These are phyloP conservation scores for Stegastes partitus DNA, from an alignment of 2,113 vertebrate species.

Conservation along the genomic window DNA sequence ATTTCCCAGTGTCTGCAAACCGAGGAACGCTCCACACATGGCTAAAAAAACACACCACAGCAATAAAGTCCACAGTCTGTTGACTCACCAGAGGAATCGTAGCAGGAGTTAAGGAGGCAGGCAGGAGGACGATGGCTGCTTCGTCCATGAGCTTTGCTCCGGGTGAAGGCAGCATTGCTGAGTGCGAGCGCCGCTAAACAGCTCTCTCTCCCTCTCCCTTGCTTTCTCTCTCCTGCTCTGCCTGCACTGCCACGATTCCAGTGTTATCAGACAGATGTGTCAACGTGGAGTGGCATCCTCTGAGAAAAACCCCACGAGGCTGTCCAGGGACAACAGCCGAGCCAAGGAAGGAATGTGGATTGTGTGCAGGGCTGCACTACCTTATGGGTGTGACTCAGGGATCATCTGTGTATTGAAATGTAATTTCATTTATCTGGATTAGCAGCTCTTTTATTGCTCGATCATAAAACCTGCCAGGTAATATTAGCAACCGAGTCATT, in stretches of 20 bases:
- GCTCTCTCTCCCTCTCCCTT: constrained; percentile 30
- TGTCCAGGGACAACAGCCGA: not conserved
- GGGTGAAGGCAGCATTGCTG: constrained; percentile 45
- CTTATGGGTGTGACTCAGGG: not conserved
- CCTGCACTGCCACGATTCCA: constrained; percentile 33
- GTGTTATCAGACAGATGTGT: constrained; percentile 32
- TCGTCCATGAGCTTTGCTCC: constrained; percentile 47
- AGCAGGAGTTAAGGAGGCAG: constrained; percentile 37
- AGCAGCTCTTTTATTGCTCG: not conserved
- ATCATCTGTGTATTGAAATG: not conserved
- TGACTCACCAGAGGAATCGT: constrained; percentile 58
- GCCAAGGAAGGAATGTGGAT: not conserved
- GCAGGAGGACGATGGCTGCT: constrained; percentile 43
- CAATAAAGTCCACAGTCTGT: constrained; percentile 13
- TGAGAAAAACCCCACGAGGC: not conserved
- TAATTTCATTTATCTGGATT: not conserved
- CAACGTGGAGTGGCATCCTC: constrained; percentile 8
- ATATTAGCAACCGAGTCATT: not conserved
- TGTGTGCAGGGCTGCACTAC: not conserved
- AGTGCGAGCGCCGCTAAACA: constrained; percentile 36
- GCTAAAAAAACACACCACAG: not conserved
- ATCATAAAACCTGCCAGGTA: not conserved
- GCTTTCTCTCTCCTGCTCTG: constrained; percentile 62
- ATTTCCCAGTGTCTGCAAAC: constrained; percentile 22
- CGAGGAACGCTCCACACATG: constrained; percentile 10